phyloP scores from a whole-genome alignment of 2,113 vertebrate species.

The Plecturocebus donacophilus region DNA sequence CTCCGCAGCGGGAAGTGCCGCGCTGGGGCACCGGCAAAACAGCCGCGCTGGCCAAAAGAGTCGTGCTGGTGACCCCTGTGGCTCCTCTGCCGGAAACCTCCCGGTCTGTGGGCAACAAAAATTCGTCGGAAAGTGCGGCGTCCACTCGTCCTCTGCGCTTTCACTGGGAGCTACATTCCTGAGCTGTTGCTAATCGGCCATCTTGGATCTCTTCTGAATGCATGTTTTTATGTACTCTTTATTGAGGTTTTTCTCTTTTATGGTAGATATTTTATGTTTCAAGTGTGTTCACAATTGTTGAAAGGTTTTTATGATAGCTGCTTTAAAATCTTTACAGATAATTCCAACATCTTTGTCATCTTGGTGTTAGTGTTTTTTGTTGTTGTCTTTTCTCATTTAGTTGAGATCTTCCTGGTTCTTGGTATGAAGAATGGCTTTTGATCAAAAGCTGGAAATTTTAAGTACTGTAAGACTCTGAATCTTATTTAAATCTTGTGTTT shows the following conservation, averaged over 20 bases:
- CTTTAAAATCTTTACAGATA: background rate
- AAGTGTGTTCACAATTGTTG: background rate
- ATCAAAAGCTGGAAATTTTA: background rate
- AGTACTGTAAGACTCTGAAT: background rate
- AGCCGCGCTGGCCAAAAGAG: too few species aligned
- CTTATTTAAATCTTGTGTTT: background rate
- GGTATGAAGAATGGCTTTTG: background rate
- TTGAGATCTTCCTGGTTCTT: constrained; percentile 26
- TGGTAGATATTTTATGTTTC: background rate
- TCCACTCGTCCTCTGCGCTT: too few species aligned
- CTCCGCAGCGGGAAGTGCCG: too few species aligned
- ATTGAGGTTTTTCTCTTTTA: background rate
- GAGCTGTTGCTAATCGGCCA: too few species aligned
- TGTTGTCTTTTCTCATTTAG: background rate
- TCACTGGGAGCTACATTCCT: too few species aligned
- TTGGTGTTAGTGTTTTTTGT: background rate
- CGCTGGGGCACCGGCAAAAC: too few species aligned
- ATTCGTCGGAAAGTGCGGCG: too few species aligned
- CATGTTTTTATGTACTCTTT: background rate
- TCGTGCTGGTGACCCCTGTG: too few species aligned
- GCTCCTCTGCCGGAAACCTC: too few species aligned
- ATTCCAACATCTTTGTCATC: background rate
- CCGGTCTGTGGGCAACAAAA: too few species aligned
- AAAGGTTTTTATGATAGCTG: background rate
- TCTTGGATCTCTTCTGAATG: too few species aligned